Conservation (phyloP, 1,140 invertebrate species). For the Bombus superbus region DNA sequence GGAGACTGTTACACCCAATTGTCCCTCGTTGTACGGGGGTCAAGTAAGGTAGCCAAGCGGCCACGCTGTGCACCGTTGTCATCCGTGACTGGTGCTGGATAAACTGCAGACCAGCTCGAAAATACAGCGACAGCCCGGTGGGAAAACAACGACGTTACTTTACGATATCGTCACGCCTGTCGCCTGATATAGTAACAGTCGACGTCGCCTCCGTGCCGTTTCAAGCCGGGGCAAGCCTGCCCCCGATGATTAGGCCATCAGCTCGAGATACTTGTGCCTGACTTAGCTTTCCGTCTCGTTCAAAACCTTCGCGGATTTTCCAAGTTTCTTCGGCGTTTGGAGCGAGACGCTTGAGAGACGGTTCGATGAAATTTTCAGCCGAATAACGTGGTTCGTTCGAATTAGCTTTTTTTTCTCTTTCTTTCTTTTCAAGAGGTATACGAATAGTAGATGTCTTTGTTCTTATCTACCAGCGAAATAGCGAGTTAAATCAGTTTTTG, state of each 20-base stretch:
- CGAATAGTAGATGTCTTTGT: no score
- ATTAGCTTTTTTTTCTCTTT: background rate
- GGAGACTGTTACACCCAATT: constrained; percentile 83
- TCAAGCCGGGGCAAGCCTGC: background rate
- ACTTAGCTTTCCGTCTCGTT: background rate
- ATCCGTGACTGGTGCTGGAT: constrained; percentile 46
- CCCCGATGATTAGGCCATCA: constrained; percentile 6
- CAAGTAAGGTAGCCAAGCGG: constrained; percentile 80
- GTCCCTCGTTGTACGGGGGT: constrained; percentile 82
- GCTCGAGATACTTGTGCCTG: background rate
- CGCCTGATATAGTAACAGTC: constrained; percentile 17
- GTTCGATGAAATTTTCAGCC: no score
- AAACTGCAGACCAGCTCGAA: constrained; percentile 50
- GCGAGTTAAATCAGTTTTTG: background rate
- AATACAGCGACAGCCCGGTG: constrained; percentile 46
- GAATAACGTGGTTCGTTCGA: no score
- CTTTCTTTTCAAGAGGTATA: no score
- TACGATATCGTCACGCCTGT: constrained; percentile 33
- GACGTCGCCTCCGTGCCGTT: background rate
- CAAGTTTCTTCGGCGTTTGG: background rate
- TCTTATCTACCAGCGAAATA: background rate
- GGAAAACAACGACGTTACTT: constrained; percentile 53
- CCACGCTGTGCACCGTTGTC: constrained; percentile 71
- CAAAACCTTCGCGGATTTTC: background rate
- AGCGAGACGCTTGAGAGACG: no score